phyloP scores from a whole-genome alignment of 2,888 invertebrate species.

The Dastarcus helophoroides region DNA sequence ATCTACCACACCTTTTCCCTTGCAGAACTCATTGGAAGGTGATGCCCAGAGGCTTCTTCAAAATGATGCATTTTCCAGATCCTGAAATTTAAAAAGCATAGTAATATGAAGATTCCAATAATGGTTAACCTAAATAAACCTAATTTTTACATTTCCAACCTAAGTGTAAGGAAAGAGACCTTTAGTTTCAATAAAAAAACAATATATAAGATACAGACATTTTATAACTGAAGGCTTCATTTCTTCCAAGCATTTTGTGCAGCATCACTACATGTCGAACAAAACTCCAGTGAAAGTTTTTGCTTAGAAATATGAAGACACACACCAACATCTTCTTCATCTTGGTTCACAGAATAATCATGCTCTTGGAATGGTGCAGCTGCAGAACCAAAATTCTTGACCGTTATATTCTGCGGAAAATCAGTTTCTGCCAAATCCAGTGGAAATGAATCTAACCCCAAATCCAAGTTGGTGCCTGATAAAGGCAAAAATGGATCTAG shows the following conservation, averaged over 20 bases:
- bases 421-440: slow-evolving; percentile 3
- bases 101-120: no score
- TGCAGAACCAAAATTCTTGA: neutral
- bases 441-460: neutral
- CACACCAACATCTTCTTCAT: slow-evolving; percentile 38
- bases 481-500: neutral
- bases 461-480: neutral
- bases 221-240: slow-evolving; percentile 19
- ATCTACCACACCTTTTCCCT: no score
- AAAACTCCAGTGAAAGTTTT: slow-evolving; percentile 46
- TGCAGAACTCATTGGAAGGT: no score
- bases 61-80: no score
- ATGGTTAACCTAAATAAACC: no score
- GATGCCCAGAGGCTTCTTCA: no score
- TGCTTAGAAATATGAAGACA: slow-evolving; percentile 47
- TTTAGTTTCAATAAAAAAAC: slow-evolving; percentile 11
- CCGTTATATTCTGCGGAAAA: neutral
- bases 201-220: slow-evolving; percentile 27
- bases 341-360: slow-evolving; percentile 20
- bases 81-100: no score
- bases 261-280: slow-evolving; percentile 43
- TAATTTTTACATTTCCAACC: slow-evolving; percentile 12
- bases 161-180: slow-evolving; percentile 25
- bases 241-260: slow-evolving; percentile 27
- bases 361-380: slow-evolving; percentile 20